Percentiles rank a stretch among this genome's conserved stretches.
phyloP scores from a whole-genome alignment of 2,113 vertebrate species.

The Anoplopoma fimbria region DNA sequence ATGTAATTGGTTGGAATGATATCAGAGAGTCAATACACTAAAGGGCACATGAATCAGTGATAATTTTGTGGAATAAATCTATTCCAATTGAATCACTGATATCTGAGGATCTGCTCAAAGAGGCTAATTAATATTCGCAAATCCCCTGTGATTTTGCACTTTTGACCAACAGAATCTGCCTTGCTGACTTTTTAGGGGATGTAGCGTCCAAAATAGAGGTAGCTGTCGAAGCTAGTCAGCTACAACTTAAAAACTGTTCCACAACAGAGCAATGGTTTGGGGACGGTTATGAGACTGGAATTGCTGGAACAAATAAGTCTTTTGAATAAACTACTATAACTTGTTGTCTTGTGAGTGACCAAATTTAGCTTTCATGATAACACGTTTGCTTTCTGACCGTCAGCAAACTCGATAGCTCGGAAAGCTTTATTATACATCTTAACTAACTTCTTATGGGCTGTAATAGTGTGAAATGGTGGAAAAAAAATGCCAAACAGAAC shows the following conservation, averaged over 20 bases:
- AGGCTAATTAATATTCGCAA: too few relatives aligned
- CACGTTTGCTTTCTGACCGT: neutral
- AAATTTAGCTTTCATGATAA: too few relatives aligned
- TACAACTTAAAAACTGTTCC: neutral
- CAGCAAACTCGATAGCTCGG: neutral
- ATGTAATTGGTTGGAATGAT: neutral
- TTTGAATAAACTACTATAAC: too few relatives aligned
- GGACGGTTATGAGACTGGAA: neutral
- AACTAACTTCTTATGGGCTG: neutral
- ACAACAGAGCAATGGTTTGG: neutral
- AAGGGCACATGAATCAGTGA: neutral
- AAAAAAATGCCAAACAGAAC: neutral
- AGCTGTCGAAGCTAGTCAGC: neutral
- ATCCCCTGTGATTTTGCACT: too few relatives aligned
- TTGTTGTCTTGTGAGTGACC: too few relatives aligned
- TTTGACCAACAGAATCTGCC: neutral
- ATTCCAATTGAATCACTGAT: neutral
- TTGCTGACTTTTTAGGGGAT: neutral
- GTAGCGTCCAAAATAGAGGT: neutral
- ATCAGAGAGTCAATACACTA: neutral
- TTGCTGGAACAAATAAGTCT: too few relatives aligned
- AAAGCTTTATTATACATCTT: neutral
- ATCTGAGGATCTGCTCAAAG: neutral
- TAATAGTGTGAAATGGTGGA: neutral
- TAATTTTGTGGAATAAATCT: neutral